Evolutionary conservation across 2,113 vertebrate species (phyloP).

Genomic region (Progne subis): DNA sequence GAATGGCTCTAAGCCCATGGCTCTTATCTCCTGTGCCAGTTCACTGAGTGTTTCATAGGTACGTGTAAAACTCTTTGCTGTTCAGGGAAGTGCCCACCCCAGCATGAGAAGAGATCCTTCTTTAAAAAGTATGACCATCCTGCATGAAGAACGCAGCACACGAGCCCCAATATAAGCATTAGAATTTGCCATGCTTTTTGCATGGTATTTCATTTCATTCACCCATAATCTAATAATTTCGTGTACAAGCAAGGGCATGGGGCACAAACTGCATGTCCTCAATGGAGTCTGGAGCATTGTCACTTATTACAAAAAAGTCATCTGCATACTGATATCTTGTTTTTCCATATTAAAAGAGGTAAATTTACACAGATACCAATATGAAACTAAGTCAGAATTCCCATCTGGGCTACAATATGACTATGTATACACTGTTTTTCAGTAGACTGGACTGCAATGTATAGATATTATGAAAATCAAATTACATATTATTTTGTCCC

Average conservation of each 20-base stretch:
- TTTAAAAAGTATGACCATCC: neutral
- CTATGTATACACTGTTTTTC: neutral
- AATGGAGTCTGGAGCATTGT: neutral
- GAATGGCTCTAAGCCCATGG: neutral
- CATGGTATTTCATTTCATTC: neutral
- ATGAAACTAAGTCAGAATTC: neutral
- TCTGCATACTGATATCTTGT: neutral
- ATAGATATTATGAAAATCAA: neutral
- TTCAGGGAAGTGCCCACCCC: neutral
- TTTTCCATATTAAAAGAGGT: neutral
- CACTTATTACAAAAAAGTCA: neutral
- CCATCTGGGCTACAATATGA: neutral
- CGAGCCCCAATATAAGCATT: rapidly evolving
- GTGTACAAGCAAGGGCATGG: neutral
- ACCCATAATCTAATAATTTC: neutral
- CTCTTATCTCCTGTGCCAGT: neutral
- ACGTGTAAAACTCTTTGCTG: neutral
- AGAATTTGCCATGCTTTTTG: neutral
- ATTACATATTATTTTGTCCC: neutral
- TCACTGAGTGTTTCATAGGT: neutral
- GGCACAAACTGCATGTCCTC: neutral
- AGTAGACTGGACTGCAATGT: neutral
- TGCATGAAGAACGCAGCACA: neutral
- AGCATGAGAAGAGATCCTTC: neutral
- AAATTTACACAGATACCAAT: neutral